Conservation (phyloP, 2,797 vertebrate genomes). For the Holocentrus rufus region DNA sequence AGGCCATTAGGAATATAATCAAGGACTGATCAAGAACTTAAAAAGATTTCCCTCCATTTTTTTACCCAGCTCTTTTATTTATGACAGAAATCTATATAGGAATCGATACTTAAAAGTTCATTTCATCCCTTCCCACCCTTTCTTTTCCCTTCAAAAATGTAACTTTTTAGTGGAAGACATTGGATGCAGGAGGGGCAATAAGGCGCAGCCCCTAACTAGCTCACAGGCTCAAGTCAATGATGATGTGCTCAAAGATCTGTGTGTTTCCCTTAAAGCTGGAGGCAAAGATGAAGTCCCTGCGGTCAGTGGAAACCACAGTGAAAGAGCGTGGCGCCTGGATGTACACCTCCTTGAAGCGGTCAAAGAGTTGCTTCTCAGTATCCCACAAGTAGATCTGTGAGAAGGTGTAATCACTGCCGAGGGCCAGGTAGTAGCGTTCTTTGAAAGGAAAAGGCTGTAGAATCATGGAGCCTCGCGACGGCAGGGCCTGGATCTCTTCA, state of each 20-base stretch:
- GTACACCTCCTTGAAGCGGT: slow-evolving; percentile 96
- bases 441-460: slow-evolving; percentile 95
- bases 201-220: slow-evolving; percentile 60
- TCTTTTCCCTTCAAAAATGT: slow-evolving; percentile 57
- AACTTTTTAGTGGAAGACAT: slow-evolving; percentile 69
- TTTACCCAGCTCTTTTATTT: slow-evolving; percentile 28
- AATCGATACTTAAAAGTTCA: slow-evolving; percentile 55
- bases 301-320: slow-evolving; percentile 94
- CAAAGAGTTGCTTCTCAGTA: slow-evolving; percentile 87
- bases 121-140: slow-evolving; percentile 30
- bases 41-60: slow-evolving; percentile 30
- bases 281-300: slow-evolving; percentile 96
- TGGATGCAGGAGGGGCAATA: slow-evolving; percentile 57
- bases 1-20: slow-evolving; percentile 28
- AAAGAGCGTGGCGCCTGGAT: slow-evolving; percentile 97
- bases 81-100: slow-evolving; percentile 39
- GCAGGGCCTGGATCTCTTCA: slow-evolving; percentile 92
- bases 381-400: slow-evolving; percentile 98
- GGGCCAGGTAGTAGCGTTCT: slow-evolving; percentile 91
- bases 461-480: slow-evolving; percentile 96
- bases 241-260: slow-evolving; percentile 95
- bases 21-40: slow-evolving; percentile 8
- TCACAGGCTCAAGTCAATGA: slow-evolving; percentile 93
- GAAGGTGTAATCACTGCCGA: slow-evolving; percentile 98
- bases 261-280: slow-evolving; percentile 99